Base-by-base conservation (phyloP, 2,888 invertebrate species). In the Lymantria monacha region DNA sequence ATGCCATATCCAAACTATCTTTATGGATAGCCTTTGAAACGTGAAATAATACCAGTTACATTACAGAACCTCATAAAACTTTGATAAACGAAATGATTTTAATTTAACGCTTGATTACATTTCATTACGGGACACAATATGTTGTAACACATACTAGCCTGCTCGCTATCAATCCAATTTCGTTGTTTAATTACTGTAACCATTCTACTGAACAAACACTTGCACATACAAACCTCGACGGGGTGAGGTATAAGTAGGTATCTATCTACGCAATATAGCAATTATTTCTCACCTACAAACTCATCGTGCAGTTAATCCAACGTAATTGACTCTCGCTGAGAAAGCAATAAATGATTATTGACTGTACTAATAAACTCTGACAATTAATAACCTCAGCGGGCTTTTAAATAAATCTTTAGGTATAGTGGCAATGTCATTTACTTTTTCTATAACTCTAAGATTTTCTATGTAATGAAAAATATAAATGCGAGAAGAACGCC, bases 251-350 rank as follows among this genome's bases (percentile, higher is more conserved):
- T 48, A n/a, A n/a, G n/a, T n/a, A n/a, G n/a, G n/a, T n/a, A 51
- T 14, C 30, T 42, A 57, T 37, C 22, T 53, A 53, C n/a, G n/a
- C n/a, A n/a, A n/a, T 44, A 48, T 47, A 51, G 68, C n/a, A n/a
- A n/a, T 33, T 41, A 47, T 62, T 76, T 79, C 70, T 74, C 79
- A 81, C 80, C 73, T 77, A 72, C 72, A 67, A 64, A 69, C 74
- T 72, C 74, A 76, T 80, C 70, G 68, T 57, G 57, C 74, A 81
- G 80, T 79, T 85, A 85, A 87, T 87, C 79, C 74, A 68, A 70
- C 74, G 74, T 87, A 87, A 90, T 88, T 87, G 88, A 81, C 77
- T 82, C 83, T 84, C 79, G 81, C 83, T 81, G 83, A 69, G 84
- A 85, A 72, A 76, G 83, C 81, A 63, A 85, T 89, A 85, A 88